Evolutionary conservation across 2,797 vertebrate genomes (phyloP), one percentile per base, ranked within the genome.

Genomic region (Lepus oiostolus): DNA sequence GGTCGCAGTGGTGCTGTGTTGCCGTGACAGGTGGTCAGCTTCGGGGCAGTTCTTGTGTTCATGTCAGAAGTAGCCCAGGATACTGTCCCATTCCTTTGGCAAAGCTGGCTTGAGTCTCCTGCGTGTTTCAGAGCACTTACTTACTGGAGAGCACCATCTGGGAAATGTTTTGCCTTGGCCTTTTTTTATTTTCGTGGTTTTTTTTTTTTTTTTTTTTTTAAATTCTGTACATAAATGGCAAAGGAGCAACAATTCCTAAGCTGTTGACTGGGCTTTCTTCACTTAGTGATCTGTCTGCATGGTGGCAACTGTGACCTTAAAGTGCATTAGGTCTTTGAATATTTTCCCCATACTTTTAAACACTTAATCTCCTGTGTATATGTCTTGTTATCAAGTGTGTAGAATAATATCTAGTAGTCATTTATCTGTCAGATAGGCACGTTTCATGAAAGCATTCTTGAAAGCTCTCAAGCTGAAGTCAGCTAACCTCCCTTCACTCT

Each of bases 321-420:
- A 1, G 4, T 6, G 3, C 79, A 47, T 88, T 89, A 38, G 24
- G 32, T 47, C 47, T 54, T 32, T 74, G 74, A 52, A 24, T 77
- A 71, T 79, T 89, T 75, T 21, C 38, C 32, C 50, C 35, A 16
- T 30, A n/a, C 77, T 95, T 95, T 91, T 74, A 84, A 93, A 75
- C 17, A 1, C 60, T 13, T 76, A 35, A 47, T 88, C 30, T 79
- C 72, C 47, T 88, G 47, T 82, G 60, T 60, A 13, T 71, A 30
- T 79, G 94, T 91, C 83, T 77, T 76, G 2, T 85, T 68, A 50
- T 11, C 19, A 58, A 90, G 52, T 63, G 7, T 89, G 80, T 93
- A 42, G 47, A n/a, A 63, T 60, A 76, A 74, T 58, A 58, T 21
- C 54, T 58, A 21, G 19, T 16, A 70, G 62, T 67, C 11, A 87